phyloP scores from a whole-genome alignment of 2,888 invertebrate species.

The Leptura quadrifasciata region DNA sequence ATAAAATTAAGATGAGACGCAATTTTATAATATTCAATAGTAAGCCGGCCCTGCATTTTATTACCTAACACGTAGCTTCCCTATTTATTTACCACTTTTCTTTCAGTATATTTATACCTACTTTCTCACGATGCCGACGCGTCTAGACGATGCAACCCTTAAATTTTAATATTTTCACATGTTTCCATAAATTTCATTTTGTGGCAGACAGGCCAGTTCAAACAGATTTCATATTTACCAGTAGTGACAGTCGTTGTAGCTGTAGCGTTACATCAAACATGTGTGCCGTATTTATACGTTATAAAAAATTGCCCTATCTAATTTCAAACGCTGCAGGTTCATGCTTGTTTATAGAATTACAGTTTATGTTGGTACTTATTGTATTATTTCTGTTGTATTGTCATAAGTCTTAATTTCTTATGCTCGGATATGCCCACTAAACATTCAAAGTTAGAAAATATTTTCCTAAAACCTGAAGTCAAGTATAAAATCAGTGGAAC shows the following conservation, averaged over 20 bases:
- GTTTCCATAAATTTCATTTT: conserved; percentile 54
- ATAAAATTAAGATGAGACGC: no score
- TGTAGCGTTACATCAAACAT: conserved; percentile 49
- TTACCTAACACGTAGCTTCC: background rate
- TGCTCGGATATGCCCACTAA: no score
- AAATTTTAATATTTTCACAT: conserved; percentile 52
- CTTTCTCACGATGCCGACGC: conserved; percentile 48
- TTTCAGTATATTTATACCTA: background rate
- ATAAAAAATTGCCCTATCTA: conserved; percentile 46
- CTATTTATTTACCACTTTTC: conserved; percentile 12
- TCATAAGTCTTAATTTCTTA: background rate
- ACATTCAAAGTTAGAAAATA: no score
- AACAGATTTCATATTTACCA: conserved; percentile 42
- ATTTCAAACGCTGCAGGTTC: conserved; percentile 45
- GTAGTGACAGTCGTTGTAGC: conserved; percentile 32
- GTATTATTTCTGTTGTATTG: background rate
- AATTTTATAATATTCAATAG: no score
- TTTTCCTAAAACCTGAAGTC: no score
- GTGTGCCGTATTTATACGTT: conserved; percentile 45
- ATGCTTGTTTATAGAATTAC: conserved; percentile 22
- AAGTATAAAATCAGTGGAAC: no score
- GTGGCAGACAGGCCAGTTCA: conserved; percentile 47
- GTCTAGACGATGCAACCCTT: conserved; percentile 50
- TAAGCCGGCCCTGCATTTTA: conserved; percentile 10
- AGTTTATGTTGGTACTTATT: background rate